phyloP scores from a whole-genome alignment of 2,888 invertebrate genomes.

The Ormia ochracea region DNA sequence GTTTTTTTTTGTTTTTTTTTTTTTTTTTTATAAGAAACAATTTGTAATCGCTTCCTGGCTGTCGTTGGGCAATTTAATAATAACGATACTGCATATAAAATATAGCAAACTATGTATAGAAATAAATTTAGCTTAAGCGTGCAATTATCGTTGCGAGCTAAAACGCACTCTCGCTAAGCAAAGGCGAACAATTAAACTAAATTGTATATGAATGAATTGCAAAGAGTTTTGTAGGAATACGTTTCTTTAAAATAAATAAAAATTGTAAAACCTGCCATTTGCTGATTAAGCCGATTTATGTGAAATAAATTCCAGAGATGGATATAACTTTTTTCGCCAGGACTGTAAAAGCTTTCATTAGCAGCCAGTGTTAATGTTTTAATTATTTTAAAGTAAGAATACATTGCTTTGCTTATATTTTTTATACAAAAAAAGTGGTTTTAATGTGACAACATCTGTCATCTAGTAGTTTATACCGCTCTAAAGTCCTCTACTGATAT shows the following conservation, averaged over 20 bases:
- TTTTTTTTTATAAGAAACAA: too few relatives aligned
- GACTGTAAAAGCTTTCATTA: background rate
- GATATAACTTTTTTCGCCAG: slow-evolving; percentile 11
- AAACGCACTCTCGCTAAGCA: background rate
- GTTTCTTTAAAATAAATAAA: background rate
- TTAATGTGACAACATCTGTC: slow-evolving; percentile 18
- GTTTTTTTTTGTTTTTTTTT: too few relatives aligned
- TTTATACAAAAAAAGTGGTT: too few relatives aligned
- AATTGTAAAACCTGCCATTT: background rate
- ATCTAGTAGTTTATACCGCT: background rate
- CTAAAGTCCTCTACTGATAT: background rate
- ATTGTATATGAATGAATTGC: slow-evolving; percentile 13
- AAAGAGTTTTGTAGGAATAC: background rate
- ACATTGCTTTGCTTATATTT: too few relatives aligned
- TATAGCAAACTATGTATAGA: background rate
- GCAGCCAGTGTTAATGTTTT: too few relatives aligned
- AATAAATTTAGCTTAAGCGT: slow-evolving; percentile 25
- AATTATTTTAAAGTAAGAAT: too few relatives aligned
- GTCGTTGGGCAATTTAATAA: slow-evolving; percentile 38
- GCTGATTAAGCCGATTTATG: slow-evolving; percentile 32
- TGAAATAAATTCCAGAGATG: slow-evolving; percentile 27
- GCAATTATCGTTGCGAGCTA: slow-evolving; percentile 18
- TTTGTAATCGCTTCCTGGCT: slow-evolving; percentile 60
- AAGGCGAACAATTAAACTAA: background rate
- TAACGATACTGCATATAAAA: slow-evolving; percentile 19